A percentile compares a stretch with the other conserved stretches of the same genome.
Evolutionary conservation across 2,888 invertebrate species (phyloP).

Genomic region (Selenia dentaria): DNA sequence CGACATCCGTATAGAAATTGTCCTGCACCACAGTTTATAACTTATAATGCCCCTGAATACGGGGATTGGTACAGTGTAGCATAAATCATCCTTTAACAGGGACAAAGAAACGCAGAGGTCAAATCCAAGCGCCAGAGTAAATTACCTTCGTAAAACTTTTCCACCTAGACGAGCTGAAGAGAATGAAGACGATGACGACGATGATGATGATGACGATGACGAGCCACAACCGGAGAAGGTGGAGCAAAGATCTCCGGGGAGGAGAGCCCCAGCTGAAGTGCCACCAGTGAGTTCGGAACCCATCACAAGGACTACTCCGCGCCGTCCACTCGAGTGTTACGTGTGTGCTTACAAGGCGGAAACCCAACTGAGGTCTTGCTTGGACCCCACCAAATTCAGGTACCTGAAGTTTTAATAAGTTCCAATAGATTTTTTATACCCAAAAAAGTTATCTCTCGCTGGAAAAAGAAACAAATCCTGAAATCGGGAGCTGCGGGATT

Average conservation of each 20-base stretch:
- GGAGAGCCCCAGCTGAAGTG: conserved; percentile 35
- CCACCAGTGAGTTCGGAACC: conserved; percentile 34
- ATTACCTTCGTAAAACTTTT: conserved; percentile 25
- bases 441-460: too few relatives aligned
- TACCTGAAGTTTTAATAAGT: conserved; percentile 24
- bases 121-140: background rate
- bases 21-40: too few relatives aligned
- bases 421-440: too few relatives aligned
- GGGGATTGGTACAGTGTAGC: background rate
- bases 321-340: conserved; percentile 68
- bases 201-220: conserved; percentile 60
- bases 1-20: too few relatives aligned
- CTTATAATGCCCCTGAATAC: too few relatives aligned
- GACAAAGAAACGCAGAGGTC: background rate
- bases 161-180: conserved; percentile 36
- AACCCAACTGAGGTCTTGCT: conserved; percentile 59
- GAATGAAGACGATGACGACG: conserved; percentile 53
- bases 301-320: conserved; percentile 53
- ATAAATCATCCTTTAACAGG: conserved; percentile 3
- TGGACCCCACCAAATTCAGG: conserved; percentile 74
- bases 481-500: too few relatives aligned
- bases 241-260: conserved; percentile 26
- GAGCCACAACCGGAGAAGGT: conserved; percentile 40
- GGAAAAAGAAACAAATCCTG: too few relatives aligned
- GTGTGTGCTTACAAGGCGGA: conserved; percentile 71